phyloP scores from a whole-genome alignment of 2,888 invertebrate genomes.

The Therioaphis trifolii region DNA sequence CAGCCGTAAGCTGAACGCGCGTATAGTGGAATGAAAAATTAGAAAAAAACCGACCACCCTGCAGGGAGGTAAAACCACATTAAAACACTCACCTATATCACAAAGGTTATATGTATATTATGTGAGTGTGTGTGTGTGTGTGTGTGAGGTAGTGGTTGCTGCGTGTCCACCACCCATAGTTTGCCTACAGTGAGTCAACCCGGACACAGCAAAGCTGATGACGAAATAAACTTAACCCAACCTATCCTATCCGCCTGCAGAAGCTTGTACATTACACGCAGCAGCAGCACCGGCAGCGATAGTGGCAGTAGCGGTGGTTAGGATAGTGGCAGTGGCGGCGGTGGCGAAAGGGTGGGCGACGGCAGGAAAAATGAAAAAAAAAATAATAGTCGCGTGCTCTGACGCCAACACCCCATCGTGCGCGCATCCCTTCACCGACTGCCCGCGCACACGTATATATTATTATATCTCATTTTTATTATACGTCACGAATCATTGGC shows the following conservation, averaged over 20 bases:
- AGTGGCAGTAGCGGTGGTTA: neutral
- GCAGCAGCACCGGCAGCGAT: neutral
- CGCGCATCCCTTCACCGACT: neutral
- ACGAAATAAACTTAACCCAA: neutral
- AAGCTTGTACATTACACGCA: too few species aligned
- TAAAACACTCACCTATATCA: too few species aligned
- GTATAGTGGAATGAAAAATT: neutral
- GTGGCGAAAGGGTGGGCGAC: too few species aligned
- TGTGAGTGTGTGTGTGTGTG: too few species aligned
- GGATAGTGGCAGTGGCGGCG: neutral
- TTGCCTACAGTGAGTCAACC: slow-evolving; percentile 15
- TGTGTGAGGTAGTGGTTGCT: too few species aligned
- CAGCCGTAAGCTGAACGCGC: slow-evolving; percentile 20
- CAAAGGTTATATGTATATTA: too few species aligned
- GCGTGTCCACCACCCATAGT: slow-evolving; percentile 20
- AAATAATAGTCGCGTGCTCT: too few species aligned
- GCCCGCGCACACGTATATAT: too few species aligned
- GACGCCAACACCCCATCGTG: neutral
- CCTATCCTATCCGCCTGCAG: too few species aligned
- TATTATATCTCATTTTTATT: slow-evolving; percentile 49
- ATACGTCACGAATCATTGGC: slow-evolving; percentile 41
- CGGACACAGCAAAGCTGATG: too few species aligned
- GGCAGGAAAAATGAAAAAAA: too few species aligned
- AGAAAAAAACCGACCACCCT: neutral
- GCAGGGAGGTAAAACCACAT: neutral